phyloP scores from a whole-genome alignment of 1,140 invertebrate genomes.

The Brachionus rotundiformis region DNA sequence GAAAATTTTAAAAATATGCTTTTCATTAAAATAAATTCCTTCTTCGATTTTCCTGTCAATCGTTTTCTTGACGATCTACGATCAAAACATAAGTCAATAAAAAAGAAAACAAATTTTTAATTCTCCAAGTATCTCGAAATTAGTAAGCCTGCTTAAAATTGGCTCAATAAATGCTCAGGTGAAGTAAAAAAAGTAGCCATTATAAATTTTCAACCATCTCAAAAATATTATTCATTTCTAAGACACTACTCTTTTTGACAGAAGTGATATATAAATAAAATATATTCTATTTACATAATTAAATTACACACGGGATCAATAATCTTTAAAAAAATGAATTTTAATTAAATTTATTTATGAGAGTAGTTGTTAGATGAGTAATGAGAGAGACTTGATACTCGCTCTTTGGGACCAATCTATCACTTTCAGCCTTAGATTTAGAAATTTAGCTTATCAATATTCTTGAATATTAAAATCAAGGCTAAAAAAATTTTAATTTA shows the following conservation, averaged over 20 bases:
- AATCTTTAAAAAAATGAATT: neutral
- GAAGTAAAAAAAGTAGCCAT: too few relatives aligned
- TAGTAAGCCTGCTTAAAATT: neutral
- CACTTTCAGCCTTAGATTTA: neutral
- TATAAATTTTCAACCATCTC: too few relatives aligned
- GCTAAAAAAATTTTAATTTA: too few relatives aligned
- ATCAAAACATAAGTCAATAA: neutral
- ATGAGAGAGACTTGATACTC: neutral
- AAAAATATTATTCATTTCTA: too few relatives aligned
- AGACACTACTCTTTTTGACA: too few relatives aligned
- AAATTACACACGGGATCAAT: neutral
- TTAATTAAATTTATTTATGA: neutral
- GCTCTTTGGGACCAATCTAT: neutral
- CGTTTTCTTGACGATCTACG: neutral
- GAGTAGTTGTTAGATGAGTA: too few relatives aligned
- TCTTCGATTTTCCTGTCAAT: neutral
- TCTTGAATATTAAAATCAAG: too few relatives aligned
- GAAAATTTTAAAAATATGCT: neutral
- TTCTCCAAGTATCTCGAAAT: neutral
- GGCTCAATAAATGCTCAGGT: neutral
- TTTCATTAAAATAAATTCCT: constrained; percentile 6
- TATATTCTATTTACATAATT: neutral
- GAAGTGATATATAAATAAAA: neutral
- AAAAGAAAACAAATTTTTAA: neutral
- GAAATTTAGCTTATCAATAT: too few relatives aligned